phyloP scores from a whole-genome alignment of 2,888 invertebrate species.

The Cephus spinipes region DNA sequence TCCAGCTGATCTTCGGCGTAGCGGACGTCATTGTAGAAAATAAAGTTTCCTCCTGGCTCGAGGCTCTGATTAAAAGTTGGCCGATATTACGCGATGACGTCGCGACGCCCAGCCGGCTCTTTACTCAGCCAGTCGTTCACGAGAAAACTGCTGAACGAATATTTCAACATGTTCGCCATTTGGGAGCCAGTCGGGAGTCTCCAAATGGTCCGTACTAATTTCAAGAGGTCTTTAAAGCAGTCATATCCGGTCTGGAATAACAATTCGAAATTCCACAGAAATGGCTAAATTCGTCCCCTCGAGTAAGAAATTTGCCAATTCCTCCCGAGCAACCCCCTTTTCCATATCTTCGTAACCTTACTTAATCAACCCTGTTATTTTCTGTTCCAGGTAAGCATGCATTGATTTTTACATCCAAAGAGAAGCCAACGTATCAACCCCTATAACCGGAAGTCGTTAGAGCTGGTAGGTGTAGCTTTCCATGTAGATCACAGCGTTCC shows the following conservation, averaged over 20 bases:
- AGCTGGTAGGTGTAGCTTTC: not conserved
- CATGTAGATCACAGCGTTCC: not conserved
- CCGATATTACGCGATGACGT: constrained; percentile 48
- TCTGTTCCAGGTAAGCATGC: constrained; percentile 55
- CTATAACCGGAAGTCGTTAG: not conserved
- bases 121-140: constrained; percentile 38
- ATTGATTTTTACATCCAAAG: not conserved
- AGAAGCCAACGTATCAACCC: not conserved
- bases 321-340: no score
- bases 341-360: not conserved
- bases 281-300: no score
- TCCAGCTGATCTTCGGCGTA: constrained; percentile 44
- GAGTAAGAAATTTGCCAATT: no score
- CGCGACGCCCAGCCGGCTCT: constrained; percentile 19
- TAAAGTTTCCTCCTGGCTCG: constrained; percentile 45
- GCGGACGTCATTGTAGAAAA: constrained; percentile 46
- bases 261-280: not conserved
- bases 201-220: not conserved
- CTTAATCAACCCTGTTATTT: constrained; percentile 19
- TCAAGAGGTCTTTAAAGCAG: not conserved
- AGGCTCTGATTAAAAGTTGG: constrained; percentile 55
- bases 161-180: constrained; percentile 24
- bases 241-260: not conserved
- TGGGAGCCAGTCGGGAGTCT: not conserved
- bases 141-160: constrained; percentile 33